Conservation (phyloP, 2,113 vertebrate species). For the Marcusenius ussheri region DNA sequence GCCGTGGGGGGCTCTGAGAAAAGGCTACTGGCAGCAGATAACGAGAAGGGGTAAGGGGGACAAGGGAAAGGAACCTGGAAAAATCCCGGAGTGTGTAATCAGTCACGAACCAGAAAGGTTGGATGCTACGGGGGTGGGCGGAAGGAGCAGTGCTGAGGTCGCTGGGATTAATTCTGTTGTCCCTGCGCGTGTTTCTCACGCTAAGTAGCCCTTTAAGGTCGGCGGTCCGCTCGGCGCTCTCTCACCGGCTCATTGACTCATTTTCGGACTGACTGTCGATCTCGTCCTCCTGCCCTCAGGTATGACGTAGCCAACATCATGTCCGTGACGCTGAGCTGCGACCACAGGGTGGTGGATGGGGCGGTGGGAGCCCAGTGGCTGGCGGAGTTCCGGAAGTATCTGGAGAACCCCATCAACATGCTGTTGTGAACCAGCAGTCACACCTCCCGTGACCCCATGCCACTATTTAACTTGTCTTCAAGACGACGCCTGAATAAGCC, state of each 20-base stretch:
- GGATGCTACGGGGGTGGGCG: background rate
- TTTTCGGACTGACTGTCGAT: background rate
- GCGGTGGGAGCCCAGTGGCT: slow-evolving; percentile 94
- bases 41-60: slow-evolving; percentile 79
- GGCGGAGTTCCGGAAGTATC: slow-evolving; percentile 82
- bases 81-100: background rate
- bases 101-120: background rate
- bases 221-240: background rate
- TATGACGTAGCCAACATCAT: slow-evolving; percentile 88
- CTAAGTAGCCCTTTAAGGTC: background rate
- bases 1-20: slow-evolving; percentile 86
- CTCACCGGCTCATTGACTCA: background rate
- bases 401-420: slow-evolving; percentile 88
- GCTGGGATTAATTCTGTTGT: background rate
- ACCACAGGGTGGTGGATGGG: slow-evolving; percentile 88
- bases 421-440: slow-evolving; percentile 62
- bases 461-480: background rate
- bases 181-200: background rate
- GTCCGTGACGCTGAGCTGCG: slow-evolving; percentile 93
- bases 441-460: background rate
- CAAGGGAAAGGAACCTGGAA: background rate
- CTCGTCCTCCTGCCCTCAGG: slow-evolving; percentile 46
- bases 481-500: background rate
- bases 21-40: slow-evolving; percentile 82
- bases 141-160: background rate